Percentiles rank a stretch among this genome's conserved stretches.
phyloP scores from a whole-genome alignment of 2,797 vertebrate species.

The Tokudaia tokunoshimensis region DNA sequence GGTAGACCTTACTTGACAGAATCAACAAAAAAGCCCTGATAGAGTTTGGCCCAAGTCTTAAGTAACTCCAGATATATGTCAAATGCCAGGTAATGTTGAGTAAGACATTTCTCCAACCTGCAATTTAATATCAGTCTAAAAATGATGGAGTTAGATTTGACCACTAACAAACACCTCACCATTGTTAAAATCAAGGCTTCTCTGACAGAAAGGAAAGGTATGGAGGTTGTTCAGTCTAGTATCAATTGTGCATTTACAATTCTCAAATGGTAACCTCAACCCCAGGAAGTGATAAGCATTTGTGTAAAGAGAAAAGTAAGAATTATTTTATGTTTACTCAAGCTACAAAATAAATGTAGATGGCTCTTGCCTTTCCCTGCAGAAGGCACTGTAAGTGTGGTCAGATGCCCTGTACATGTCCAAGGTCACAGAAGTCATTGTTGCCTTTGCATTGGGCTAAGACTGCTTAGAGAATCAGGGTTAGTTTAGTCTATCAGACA shows the following conservation, averaged over 20 bases:
- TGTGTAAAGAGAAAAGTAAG: neutral
- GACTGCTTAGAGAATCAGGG: neutral
- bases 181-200: neutral
- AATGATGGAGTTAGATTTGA: neutral
- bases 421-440: neutral
- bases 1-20: neutral
- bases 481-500: neutral
- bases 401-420: neutral
- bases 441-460: neutral
- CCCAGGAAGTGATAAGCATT: neutral
- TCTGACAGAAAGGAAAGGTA: neutral
- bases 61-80: neutral
- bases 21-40: neutral
- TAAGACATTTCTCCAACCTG: neutral
- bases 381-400: neutral
- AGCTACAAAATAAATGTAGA: neutral
- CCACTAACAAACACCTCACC: neutral
- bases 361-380: neutral
- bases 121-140: neutral
- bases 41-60: neutral
- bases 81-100: neutral
- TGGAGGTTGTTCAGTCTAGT: neutral
- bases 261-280: fast-evolving
- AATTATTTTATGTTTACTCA: neutral
- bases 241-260: neutral